Conservation (phyloP, 2,888 invertebrate species). For the Lypha dubia region DNA sequence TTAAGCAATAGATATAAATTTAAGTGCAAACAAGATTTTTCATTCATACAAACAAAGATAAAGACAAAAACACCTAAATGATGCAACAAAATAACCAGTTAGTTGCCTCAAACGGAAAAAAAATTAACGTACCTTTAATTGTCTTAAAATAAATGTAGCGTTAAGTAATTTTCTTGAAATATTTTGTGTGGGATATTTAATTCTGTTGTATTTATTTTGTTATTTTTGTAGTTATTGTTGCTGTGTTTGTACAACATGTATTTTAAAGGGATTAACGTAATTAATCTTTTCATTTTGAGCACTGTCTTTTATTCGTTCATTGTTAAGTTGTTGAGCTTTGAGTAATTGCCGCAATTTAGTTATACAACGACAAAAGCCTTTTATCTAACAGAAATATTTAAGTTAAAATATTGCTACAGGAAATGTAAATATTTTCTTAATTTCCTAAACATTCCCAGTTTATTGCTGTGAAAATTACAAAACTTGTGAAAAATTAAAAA, state of each 20-base stretch:
- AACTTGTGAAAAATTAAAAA: neutral
- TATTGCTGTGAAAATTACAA: neutral
- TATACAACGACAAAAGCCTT: slow-evolving; percentile 2
- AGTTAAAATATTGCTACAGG: slow-evolving; percentile 42
- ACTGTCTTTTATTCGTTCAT: neutral
- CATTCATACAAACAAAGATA: neutral
- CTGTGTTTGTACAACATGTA: slow-evolving; percentile 27
- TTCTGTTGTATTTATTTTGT: too few relatives aligned
- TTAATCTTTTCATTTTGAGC: slow-evolving; percentile 49
- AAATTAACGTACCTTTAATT: slow-evolving; percentile 52
- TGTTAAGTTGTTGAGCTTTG: slow-evolving; percentile 42
- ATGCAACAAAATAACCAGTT: slow-evolving; percentile 45
- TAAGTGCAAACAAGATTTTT: slow-evolving; percentile 29
- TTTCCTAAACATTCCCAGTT: slow-evolving; percentile 29
- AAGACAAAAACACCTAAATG: slow-evolving; percentile 17
- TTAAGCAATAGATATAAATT: slow-evolving; percentile 32
- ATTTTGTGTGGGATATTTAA: slow-evolving; percentile 64
- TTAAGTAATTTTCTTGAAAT: slow-evolving; percentile 64
- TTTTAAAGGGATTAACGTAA: slow-evolving; percentile 60
- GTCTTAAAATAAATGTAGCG: slow-evolving; percentile 65
- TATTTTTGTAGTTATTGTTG: too few relatives aligned
- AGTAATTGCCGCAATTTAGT: slow-evolving; percentile 59
- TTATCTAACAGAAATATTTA: neutral
- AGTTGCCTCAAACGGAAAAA: slow-evolving; percentile 14
- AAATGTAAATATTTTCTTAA: slow-evolving; percentile 57